Evolutionary conservation across 2,888 invertebrate species (phyloP), one percentile per base, ranked within the genome.

Genomic region (Fragum sueziense): DNA sequence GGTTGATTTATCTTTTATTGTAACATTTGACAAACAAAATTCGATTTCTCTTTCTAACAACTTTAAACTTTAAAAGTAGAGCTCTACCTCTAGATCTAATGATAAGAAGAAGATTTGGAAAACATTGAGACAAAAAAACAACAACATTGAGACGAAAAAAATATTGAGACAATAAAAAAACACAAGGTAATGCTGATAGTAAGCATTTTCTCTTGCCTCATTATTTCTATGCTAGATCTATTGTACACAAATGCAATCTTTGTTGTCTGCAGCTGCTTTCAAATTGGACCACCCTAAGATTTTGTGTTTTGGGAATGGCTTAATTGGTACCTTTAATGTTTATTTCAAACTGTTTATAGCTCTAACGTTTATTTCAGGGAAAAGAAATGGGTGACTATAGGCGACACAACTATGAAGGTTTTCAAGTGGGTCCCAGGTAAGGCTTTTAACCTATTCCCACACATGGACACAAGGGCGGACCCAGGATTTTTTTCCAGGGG

Each of bases 381-480:
- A 93, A 99, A 99, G 93, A 98, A 98, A 95, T 99, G 99, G 98
- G 98, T 99, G 0, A 98, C 98, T 0, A 97, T 99, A 89, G 98
- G 98, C 72, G 99, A 99, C 93, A 99, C 99, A 0, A 97, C 98
- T 0, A 98, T 99, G 97, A 97, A 97, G 95, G 98, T 99, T 87
- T 99, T 97, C 93, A 99, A 99, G 95, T 99, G 99, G 99, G 99
- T 99, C 59, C 99, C 99, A 87, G 88, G 92, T 90, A 86, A 79
- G 6, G n/a, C 54, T 22, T 7, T 54, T 11, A 54, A 22, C 54
- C 37, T 14, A 37, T 37, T 37, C 37, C 37, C 37, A 9, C 37
- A 9, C 37, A 14, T 9, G 6, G 37, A 37, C 37, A 37, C 7
- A n/a, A n/a, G n/a, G n/a, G n/a, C n/a, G n/a, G n/a, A n/a, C n/a